Conservation (phyloP, 2,797 vertebrate species). For the Myotis findleyi region DNA sequence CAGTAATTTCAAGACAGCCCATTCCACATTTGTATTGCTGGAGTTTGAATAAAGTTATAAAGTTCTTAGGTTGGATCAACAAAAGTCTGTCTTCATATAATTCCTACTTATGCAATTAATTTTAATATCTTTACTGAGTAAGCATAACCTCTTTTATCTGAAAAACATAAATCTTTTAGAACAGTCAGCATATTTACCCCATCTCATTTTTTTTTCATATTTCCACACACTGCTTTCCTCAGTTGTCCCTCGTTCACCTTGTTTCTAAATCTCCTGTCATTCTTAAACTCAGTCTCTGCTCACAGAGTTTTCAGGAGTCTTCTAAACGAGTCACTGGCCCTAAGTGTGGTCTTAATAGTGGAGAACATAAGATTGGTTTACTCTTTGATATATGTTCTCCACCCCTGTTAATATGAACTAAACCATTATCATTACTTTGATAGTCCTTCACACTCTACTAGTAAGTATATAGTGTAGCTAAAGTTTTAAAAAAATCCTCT, state of each 20-base stretch:
- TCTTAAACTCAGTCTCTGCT: neutral
- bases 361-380: neutral
- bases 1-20: accelerated
- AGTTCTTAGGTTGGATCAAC: neutral
- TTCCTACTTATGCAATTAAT: neutral
- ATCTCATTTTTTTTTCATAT: neutral
- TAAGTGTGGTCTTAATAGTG: neutral
- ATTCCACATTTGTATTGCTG: neutral
- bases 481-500: neutral
- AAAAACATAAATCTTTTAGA: neutral
- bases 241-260: neutral
- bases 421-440: neutral
- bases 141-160: neutral
- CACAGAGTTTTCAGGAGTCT: neutral
- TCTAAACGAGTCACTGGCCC: neutral
- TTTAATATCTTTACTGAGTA: neutral
- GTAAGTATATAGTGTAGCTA: neutral
- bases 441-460: neutral
- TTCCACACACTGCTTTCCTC: neutral
- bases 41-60: neutral
- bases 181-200: neutral
- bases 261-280: neutral
- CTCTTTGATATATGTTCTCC: neutral
- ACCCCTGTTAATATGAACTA: neutral
- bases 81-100: neutral